Evolutionary conservation across 1,140 invertebrate genomes (phyloP).

Genomic region (Trachymyrmex septentrionalis): DNA sequence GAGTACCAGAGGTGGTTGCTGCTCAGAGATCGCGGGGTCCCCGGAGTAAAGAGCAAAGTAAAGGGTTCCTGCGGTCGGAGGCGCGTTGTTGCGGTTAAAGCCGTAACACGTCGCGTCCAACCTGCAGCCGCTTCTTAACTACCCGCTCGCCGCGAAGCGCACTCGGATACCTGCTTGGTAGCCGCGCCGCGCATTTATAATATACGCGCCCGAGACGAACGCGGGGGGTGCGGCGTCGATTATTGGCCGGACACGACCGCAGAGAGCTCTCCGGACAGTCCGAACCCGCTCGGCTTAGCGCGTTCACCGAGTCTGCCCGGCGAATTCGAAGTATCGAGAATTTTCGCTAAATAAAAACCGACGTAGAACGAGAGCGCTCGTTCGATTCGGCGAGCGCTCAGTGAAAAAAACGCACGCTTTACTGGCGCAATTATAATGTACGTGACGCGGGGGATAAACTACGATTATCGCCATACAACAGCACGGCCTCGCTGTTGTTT

Average conservation of each 20-base stretch:
- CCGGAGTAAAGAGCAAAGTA: conserved; percentile 79
- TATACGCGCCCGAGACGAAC: conserved; percentile 67
- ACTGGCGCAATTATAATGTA: conserved; percentile 45
- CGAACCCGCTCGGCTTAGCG: conserved; percentile 16
- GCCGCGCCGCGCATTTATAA: conserved; percentile 75
- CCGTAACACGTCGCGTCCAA: conserved; percentile 82
- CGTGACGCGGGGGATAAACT: not conserved
- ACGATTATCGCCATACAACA: not conserved
- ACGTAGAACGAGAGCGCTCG: not conserved
- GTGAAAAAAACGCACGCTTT: not conserved
- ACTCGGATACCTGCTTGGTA: conserved; percentile 69
- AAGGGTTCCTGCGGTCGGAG: conserved; percentile 83
- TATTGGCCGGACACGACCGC: conserved; percentile 75
- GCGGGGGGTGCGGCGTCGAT: conserved; percentile 67
- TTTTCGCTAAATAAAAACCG: conserved; percentile 62
- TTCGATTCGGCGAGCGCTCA: conserved; percentile 15
- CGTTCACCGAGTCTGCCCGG: not conserved
- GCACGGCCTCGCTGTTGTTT: conserved; percentile 5
- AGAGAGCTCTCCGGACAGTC: conserved; percentile 66
- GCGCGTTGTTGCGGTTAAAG: conserved; percentile 85
- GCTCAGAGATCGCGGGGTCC: conserved; percentile 56
- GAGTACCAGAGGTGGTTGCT: conserved; percentile 62
- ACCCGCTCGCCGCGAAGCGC: conserved; percentile 72
- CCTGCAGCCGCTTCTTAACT: conserved; percentile 83
- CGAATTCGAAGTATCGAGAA: conserved; percentile 74